Conservation (phyloP, 2,797 vertebrate species). For the Anisognathus igniventris region DNA sequence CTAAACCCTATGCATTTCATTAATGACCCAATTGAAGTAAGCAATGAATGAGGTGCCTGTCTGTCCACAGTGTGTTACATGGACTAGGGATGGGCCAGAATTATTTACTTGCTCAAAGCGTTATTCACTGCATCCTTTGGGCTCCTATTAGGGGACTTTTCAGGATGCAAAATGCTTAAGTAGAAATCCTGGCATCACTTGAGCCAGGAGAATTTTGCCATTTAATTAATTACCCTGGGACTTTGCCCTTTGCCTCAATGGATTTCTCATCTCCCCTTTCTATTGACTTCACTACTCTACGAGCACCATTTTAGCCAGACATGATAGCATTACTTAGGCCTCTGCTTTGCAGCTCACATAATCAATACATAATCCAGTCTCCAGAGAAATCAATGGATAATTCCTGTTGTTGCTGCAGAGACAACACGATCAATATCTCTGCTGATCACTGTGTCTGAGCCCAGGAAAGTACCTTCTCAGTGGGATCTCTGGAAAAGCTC, state of each 20-base stretch:
- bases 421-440: slow-evolving; percentile 9
- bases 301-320: slow-evolving; percentile 41
- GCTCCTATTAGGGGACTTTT: slow-evolving; percentile 18
- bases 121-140: slow-evolving; percentile 10
- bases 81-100: background rate
- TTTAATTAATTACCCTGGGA: slow-evolving; percentile 55
- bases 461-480: slow-evolving; percentile 17
- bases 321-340: slow-evolving; percentile 39
- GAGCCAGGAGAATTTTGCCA: slow-evolving; percentile 23
- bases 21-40: background rate
- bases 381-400: slow-evolving; percentile 57
- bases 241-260: slow-evolving; percentile 41
- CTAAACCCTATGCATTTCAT: background rate
- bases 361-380: slow-evolving; percentile 49
- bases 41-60: slow-evolving; percentile 24
- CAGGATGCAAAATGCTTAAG: slow-evolving; percentile 36
- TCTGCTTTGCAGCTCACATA: slow-evolving; percentile 16
- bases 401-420: slow-evolving; percentile 51
- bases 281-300: slow-evolving; percentile 43
- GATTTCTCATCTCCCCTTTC: slow-evolving; percentile 56
- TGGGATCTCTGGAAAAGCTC: background rate
- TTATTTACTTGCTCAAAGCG: slow-evolving; percentile 13
- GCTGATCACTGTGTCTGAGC: slow-evolving; percentile 27
- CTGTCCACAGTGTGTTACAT: background rate
- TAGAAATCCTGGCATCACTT: background rate